Conservation (phyloP, 2,797 vertebrate genomes). For the Eremophila alpestris region DNA sequence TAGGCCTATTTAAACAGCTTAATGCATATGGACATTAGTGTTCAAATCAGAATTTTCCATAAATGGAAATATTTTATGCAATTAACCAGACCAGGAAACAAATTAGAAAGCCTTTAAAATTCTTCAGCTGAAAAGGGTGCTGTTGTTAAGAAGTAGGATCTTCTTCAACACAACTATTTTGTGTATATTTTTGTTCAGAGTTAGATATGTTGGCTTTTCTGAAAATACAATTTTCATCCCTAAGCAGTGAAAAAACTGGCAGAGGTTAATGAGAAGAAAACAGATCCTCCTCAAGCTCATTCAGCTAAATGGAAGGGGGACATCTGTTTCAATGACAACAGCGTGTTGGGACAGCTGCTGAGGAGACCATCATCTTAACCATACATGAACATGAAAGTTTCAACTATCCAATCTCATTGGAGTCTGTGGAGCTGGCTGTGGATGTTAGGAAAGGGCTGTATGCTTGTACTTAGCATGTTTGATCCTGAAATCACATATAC, state of each 20-base stretch:
- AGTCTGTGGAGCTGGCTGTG: not conserved
- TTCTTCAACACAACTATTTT: not conserved
- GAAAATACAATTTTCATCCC: not conserved
- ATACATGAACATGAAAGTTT: not conserved
- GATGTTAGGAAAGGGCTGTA: not conserved
- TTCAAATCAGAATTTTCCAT: not conserved
- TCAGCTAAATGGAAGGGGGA: not conserved
- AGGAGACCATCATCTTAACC: not conserved
- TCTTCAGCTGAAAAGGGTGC: not conserved
- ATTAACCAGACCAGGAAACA: not conserved
- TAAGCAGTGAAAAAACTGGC: not conserved
- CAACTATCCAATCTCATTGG: not conserved
- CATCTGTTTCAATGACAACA: not conserved
- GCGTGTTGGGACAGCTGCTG: not conserved
- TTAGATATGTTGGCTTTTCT: not conserved
- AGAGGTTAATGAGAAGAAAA: not conserved
- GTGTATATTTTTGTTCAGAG: not conserved
- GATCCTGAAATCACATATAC: slow-evolving; percentile 30
- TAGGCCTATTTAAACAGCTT: not conserved
- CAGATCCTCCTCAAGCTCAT: not conserved
- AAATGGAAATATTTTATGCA: not conserved
- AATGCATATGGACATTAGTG: not conserved
- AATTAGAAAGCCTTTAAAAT: not conserved
- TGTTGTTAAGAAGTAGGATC: not conserved
- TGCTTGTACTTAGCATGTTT: slow-evolving; percentile 1